Conservation (phyloP, 2,113 vertebrate species). For the Sphaerodactylus townsendi region DNA sequence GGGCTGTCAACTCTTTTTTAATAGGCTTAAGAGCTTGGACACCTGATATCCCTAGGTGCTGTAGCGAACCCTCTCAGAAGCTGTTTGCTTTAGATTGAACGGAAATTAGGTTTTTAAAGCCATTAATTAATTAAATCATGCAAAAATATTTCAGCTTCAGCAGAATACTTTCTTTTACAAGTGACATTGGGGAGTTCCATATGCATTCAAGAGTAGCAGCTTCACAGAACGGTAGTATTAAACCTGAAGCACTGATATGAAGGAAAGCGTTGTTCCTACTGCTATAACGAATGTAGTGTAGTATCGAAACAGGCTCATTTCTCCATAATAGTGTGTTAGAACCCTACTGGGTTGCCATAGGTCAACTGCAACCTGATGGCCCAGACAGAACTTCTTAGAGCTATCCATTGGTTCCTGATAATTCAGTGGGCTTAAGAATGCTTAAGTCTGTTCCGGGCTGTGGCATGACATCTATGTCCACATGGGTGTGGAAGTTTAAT, state of each 20-base stretch:
- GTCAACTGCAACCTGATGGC: no score
- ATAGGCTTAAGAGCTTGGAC: slow-evolving; percentile 68
- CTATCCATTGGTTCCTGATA: background rate
- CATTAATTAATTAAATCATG: slow-evolving; percentile 70
- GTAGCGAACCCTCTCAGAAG: slow-evolving; percentile 62
- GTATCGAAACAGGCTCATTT: background rate
- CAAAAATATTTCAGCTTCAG: slow-evolving; percentile 63
- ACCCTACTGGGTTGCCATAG: no score
- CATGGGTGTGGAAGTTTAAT: background rate
- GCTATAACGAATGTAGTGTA: background rate
- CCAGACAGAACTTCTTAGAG: no score
- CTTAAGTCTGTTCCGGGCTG: background rate
- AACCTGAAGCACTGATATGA: no score
- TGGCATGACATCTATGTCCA: background rate
- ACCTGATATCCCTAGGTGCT: slow-evolving; percentile 60
- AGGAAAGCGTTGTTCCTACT: background rate
- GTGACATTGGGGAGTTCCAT: slow-evolving; percentile 42
- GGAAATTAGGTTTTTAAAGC: slow-evolving; percentile 63
- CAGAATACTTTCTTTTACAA: slow-evolving; percentile 49
- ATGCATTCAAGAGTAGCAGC: slow-evolving; percentile 32
- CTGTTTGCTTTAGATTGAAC: slow-evolving; percentile 62
- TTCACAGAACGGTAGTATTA: background rate
- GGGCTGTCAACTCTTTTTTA: slow-evolving; percentile 53
- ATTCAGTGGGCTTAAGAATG: background rate
- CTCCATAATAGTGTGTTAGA: no score